Evolutionary conservation across 2,797 vertebrate genomes (phyloP), one percentile per base, ranked within the genome.

Genomic region (Rhodeus uyekii): DNA sequence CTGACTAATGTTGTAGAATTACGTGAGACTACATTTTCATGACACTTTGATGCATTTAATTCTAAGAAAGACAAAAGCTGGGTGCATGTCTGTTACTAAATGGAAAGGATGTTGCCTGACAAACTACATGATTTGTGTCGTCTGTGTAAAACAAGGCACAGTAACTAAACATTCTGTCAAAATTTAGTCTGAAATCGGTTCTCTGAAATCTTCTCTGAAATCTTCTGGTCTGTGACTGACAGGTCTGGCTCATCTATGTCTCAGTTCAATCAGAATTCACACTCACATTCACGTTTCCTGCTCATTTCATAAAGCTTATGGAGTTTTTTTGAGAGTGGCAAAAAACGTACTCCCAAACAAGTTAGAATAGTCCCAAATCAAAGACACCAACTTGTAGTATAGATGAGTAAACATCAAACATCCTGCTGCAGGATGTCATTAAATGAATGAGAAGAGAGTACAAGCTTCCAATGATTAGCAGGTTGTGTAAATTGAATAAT

Each of bases 381-480:
- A 10, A 71, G 22, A 19, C n/a, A 34, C 1, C 27, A 4, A 4
- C 36, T 9, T 69, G 10, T 27, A 55, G 50, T 46, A 34, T 38
- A 29, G 29, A 68, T 94, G 95, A 95, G 96, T 93, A 93, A 32
- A 92, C 91, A 85, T 93, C 94, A 94, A 92, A 90, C 94, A 91
- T 86, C 77, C 90, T 90, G 87, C 88, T 89, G 90, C 89, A 92
- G 93, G 91, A 93, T 92, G 91, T 94, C 91, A 92, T 96, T 95
- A 96, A 96, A 95, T 95, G 94, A 95, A 95, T 94, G 93, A 93
- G 90, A 94, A 92, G 86, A 91, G 91, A 90, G 91, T 75, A 89
- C 88, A 88, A 88, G 89, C 89, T 90, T 93, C 94, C 74, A 67
- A n/a, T 91, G 91, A 12, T 36, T 53, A 90, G 92, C 91, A 92